Percentiles rank a stretch among this genome's conserved stretches.
Evolutionary conservation across 2,797 vertebrate species (phyloP).

Genomic region (Eleutherodactylus coqui): DNA sequence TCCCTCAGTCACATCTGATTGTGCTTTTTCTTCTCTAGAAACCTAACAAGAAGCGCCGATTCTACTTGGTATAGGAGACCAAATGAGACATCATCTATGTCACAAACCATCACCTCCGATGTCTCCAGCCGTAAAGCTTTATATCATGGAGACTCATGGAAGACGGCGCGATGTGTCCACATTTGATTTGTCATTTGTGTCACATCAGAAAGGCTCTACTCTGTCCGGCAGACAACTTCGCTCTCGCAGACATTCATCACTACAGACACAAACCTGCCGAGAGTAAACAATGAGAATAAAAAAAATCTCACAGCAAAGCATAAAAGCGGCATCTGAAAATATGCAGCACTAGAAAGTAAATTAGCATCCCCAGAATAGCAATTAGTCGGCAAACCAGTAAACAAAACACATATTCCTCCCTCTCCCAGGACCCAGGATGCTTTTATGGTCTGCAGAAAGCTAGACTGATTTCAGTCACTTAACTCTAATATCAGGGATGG

Average conservation of each 20-base stretch:
- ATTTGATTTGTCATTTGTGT: not conserved
- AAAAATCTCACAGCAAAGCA: conserved; percentile 71
- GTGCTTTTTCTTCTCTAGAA: not conserved
- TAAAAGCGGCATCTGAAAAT: conserved; percentile 72
- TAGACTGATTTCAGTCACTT: conserved; percentile 22
- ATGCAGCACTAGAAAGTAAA: conserved; percentile 66
- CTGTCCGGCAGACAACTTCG: not conserved
- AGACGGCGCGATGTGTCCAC: not conserved
- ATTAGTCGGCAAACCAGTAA: conserved; percentile 73
- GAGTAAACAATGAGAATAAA: conserved; percentile 77
- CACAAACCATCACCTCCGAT: not conserved
- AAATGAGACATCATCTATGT: not conserved
- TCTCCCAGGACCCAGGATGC: conserved; percentile 43
- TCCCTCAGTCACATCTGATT: not conserved
- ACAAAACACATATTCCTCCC: conserved; percentile 72
- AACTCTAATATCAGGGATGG: conserved; percentile 2
- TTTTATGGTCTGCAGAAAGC: conserved; percentile 37
- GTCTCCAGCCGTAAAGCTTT: conserved; percentile 1
- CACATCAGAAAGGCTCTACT: not conserved
- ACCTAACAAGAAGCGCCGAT: not conserved
- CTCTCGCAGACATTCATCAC: conserved; percentile 1
- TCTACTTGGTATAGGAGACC: not conserved
- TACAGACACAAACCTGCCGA: conserved; percentile 64
- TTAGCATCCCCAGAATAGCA: conserved; percentile 70
- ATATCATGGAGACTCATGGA: not conserved